Base-by-base conservation (phyloP, 2,888 invertebrate species). In the Serripes groenlandicus region DNA sequence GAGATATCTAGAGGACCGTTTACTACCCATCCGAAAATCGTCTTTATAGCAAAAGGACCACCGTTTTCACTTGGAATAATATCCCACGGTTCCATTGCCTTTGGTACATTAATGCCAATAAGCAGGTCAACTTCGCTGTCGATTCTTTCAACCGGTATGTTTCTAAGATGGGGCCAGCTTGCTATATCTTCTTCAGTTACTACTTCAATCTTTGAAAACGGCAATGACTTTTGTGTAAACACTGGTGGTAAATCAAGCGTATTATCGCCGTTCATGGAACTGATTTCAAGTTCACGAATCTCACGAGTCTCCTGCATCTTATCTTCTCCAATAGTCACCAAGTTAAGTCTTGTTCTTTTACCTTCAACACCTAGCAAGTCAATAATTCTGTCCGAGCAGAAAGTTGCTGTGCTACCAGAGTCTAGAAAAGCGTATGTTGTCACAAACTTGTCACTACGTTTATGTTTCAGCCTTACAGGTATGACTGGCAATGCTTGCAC, bases 401-500 rank as follows among this genome's bases (percentile, higher is more conserved):
- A 83, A 23, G 76, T 79, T 26, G 79, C 81, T n/a, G 69, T 81
- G 32, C 81, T 85, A 21, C 81, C 78, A 21, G 78, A 75, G 28
- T 85, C 85, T 30, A 85, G 69, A 49, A 78, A 81, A 5, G 81
- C 85, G 56, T 85, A 81, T 5, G 81, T 85, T 32, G 78, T 73
- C 21, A 85, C 15, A 64, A 28, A 56, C 21, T 52, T 49, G 58
- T 42, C 30, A 23, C 42, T 42, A 34, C 28, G 37, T 52, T 77
- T 74, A 3, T 42, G n/a, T 35, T 71, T 78, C 11, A 81, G 28
- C 30, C 78, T 77, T 7, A 84, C 84, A 9, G 75, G 81, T 11
- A 78, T 42, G 21, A 85, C 94, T 58, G 94, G 96, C 32, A 95
- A 34, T 1, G 71, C 81, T 66, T 69, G 69, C 56, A 37, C n/a